These are phyloP conservation scores for Percopsis transmontana DNA, from an alignment of 2,113 vertebrate species.

Conservation along the genomic window DNA sequence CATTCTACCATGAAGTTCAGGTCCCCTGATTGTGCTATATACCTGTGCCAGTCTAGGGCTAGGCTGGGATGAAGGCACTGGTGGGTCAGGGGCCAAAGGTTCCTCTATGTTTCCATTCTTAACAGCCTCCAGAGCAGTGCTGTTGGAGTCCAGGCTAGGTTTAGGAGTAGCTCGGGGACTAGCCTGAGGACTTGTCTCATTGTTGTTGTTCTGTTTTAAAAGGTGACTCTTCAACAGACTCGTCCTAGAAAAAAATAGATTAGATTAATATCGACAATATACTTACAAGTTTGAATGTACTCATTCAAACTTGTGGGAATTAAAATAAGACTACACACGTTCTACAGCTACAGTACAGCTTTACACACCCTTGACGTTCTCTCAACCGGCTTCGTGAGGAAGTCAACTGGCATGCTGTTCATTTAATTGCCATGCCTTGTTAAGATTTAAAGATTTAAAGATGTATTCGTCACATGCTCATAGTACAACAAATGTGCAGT, in stretches of 20 bases:
- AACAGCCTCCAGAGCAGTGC: constrained; percentile 74
- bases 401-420: too few relatives aligned
- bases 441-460: too few relatives aligned
- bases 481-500: too few relatives aligned
- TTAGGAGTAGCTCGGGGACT: constrained; percentile 72
- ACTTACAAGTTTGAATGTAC: neutral
- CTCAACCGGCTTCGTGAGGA: too few relatives aligned
- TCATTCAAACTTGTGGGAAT: too few relatives aligned
- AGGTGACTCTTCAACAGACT: constrained; percentile 86
- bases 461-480: too few relatives aligned
- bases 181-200: constrained; percentile 71
- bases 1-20: neutral
- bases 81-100: constrained; percentile 65
- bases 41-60: constrained; percentile 68
- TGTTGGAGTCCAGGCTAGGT: constrained; percentile 69
- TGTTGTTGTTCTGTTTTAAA: constrained; percentile 88
- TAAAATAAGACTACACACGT: too few relatives aligned
- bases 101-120: constrained; percentile 89
- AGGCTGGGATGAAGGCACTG: constrained; percentile 41
- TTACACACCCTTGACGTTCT: neutral
- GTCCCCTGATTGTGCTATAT: neutral
- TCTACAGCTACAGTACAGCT: neutral
- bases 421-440: too few relatives aligned
- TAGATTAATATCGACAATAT: neutral
- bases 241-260: constrained; percentile 48